Percentiles rank a stretch among this genome's conserved stretches.
Conservation (phyloP, 2,797 vertebrate genomes). For the Anas bahamensis region DNA sequence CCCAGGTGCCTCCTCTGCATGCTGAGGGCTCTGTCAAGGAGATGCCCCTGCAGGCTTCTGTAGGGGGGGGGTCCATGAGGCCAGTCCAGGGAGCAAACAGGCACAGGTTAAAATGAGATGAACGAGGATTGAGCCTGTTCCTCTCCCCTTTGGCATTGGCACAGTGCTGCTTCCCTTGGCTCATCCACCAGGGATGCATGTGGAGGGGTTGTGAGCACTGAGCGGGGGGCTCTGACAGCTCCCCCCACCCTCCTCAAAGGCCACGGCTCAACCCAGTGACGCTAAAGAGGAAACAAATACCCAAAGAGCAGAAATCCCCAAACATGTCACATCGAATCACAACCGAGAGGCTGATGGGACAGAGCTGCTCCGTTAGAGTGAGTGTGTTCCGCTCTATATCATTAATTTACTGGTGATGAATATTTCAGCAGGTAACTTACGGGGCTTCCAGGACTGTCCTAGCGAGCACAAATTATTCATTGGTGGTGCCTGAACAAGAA, state of each 20-base stretch:
- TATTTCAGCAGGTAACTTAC: constrained; percentile 69
- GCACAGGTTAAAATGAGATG: neutral
- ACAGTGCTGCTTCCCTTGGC: neutral
- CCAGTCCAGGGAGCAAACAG: neutral
- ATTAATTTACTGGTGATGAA: constrained; percentile 72
- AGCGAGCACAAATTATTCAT: constrained; percentile 68
- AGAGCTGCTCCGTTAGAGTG: neutral
- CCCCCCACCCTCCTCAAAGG: neutral
- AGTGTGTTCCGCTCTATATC: constrained; percentile 42
- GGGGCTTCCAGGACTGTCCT: constrained; percentile 38
- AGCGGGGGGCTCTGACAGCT: neutral
- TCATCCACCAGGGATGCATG: neutral
- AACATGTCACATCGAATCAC: constrained; percentile 51
- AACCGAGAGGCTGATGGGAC: neutral
- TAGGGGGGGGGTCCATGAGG: neutral
- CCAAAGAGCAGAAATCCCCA: neutral
- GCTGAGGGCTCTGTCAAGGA: neutral
- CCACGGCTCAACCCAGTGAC: neutral
- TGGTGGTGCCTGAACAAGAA: constrained; percentile 12
- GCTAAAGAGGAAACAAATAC: neutral
- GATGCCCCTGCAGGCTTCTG: neutral
- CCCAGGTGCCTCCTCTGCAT: neutral
- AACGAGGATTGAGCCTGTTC: neutral
- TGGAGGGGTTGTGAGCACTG: neutral
- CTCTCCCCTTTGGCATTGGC: neutral